Base-by-base conservation (phyloP, 2,888 invertebrate species). In the Schizotus pectinicornis region DNA sequence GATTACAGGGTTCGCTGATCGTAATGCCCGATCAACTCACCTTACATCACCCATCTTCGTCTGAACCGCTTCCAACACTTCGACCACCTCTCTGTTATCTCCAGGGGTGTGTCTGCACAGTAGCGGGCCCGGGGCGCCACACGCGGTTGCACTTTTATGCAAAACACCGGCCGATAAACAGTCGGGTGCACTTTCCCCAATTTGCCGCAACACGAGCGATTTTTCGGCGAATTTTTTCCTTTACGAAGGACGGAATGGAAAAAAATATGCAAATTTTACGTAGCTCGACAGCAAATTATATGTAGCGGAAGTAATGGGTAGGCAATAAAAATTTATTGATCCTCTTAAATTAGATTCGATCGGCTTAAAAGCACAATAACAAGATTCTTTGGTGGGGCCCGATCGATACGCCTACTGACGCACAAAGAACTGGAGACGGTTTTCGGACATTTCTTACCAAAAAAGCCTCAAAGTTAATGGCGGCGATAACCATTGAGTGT, bases 1-100 rank as follows among this genome's bases (percentile, higher is more conserved):
- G 71, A 75, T 75, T 74, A 74, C 72, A 70, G 73, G 73, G 73
- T 72, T 71, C 69, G 65, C 63, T 60, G 71, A 72, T 74, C 73
- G 65, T 70, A 70, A 70, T 69, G 64, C 63, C 66, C 68, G 73
- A 74, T 74, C 70, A 65, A 64, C 64, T 67, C 67, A 67, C 66
- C 68, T 68, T 63, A 56, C 57, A 65, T 69, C 50, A 60, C 62
- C 63, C 54, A 61, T 71, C 71, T 67, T 58, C 55, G 56, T 71
- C 64, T 62, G 59, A 60, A 67, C 58, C 60, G 42, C 56, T 43
- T 46, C 36, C 50, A 41, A 60, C 57, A 50, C 66, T 56, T 22
- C 56, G 51, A 54, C 55, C 22, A 60, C 64, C 58, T 64, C 70
- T 67, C 67, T 60, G 52, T 66, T 65, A 61, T 66, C 58, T 62